Base-by-base conservation (phyloP, 2,888 invertebrate species). In the Ariolimax columbianus region DNA sequence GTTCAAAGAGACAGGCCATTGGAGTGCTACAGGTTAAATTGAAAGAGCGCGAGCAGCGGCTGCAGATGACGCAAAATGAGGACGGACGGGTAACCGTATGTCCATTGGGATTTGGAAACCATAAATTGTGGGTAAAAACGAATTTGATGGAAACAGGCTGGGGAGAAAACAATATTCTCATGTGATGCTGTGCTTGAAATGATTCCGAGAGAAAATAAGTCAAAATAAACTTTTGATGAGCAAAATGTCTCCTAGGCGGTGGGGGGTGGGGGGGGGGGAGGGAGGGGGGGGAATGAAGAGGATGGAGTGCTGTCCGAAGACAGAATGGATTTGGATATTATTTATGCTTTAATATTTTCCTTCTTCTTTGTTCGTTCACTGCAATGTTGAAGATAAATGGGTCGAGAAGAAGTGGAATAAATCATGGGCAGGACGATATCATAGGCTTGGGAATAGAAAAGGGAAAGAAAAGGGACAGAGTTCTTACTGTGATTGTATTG, bases 71-170 rank as follows among this genome's bases (percentile, higher is more conserved):
- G 14, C 36, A 38, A 59, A 59, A 59, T 55, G 59, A 59, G 38
- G 14, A 59, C 11, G 26, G 14, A 59, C 17, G 30, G 30, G 30
- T 75, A 47, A 47, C 43, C 30, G n/a, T n/a, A n/a, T 26, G 47
- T 43, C 47, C 43, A 43, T 47, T 11, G 47, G 14, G 73, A 30
- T 6, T 14, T 14, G 19, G 73, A 75, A 47, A 11, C 73, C 47
- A 75, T 75, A 47, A 75, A 75, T 75, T 75, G 23, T 47, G 47
- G 43, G 59, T 14, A 59, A 77, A 77, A 38, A 63, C 36, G 38
- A 59, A 38, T 55, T 77, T 77, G 30, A 59, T 77, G 59, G 55
- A 55, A 38, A 38, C 59, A 11, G 43, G 33, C 66, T 68, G 30
- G 66, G 30, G 11, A 47, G 36, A 70, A 7, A 47, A 30, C 17